Conservation (phyloP, 2,797 vertebrate genomes). For the Xerus rutilus region DNA sequence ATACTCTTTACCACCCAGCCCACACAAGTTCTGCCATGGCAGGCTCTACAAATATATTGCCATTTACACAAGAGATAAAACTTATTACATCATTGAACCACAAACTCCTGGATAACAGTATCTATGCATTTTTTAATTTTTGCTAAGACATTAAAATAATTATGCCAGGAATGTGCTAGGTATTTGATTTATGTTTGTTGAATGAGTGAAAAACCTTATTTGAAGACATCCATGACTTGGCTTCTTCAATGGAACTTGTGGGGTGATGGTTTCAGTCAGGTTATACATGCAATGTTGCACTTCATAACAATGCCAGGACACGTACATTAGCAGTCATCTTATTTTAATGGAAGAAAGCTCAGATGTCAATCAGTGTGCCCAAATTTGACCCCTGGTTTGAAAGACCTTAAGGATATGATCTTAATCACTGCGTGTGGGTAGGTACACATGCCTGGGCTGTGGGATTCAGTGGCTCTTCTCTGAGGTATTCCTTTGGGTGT, state of each 20-base stretch:
- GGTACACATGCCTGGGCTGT: fast-evolving
- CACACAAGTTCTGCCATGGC: neutral
- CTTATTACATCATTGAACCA: neutral
- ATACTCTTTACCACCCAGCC: neutral
- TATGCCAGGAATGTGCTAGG: neutral
- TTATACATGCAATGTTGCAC: neutral
- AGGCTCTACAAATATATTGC: neutral
- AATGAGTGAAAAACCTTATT: neutral
- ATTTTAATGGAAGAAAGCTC: neutral
- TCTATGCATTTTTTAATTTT: slow-evolving; percentile 26
- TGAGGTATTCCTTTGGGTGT: neutral
- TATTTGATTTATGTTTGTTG: slow-evolving; percentile 7
- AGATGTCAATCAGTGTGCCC: neutral
- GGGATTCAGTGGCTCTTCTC: neutral
- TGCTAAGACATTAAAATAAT: neutral
- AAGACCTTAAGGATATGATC: neutral
- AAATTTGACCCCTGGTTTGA: neutral
- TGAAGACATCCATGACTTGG: neutral
- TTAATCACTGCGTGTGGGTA: fast-evolving
- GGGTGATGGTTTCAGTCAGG: neutral
- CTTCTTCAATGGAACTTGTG: neutral
- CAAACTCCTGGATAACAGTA: slow-evolving; percentile 11
- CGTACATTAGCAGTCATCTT: neutral
- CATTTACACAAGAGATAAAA: neutral
- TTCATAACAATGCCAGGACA: neutral